Percentiles rank a stretch among this genome's conserved stretches.
Conservation (phyloP, 2,113 vertebrate species). For the Vulpes ferrilata region DNA sequence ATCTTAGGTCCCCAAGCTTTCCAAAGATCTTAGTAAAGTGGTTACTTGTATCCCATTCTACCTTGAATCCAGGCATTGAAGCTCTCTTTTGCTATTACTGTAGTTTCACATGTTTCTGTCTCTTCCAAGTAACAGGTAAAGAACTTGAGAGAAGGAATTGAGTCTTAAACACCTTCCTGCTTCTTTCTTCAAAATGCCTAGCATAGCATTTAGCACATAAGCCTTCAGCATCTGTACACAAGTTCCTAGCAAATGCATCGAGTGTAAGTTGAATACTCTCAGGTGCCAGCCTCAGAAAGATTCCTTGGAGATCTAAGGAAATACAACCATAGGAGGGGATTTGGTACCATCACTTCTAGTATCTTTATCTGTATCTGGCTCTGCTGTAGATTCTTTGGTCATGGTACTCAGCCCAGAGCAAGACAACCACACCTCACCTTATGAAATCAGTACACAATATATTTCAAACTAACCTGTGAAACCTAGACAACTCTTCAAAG, state of each 20-base stretch:
- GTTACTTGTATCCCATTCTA: background rate
- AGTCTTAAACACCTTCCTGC: background rate
- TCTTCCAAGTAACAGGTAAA: background rate
- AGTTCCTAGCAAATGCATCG: background rate
- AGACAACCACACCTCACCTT: background rate
- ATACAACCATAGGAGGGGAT: background rate
- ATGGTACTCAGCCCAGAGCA: background rate
- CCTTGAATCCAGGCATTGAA: background rate
- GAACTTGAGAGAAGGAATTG: background rate
- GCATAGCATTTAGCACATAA: background rate
- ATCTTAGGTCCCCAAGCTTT: background rate
- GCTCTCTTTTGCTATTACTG: background rate
- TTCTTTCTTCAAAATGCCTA: background rate
- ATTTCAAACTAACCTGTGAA: background rate
- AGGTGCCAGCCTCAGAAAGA: background rate
- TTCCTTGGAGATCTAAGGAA: background rate
- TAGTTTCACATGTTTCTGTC: background rate
- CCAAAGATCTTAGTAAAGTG: background rate
- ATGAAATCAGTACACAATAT: background rate
- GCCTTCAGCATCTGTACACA: background rate
- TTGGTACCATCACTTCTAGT: background rate
- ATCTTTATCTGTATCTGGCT: background rate
- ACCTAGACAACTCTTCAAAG: background rate
- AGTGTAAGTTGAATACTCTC: background rate
- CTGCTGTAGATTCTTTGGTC: background rate